Percentiles rank a stretch among this genome's conserved stretches.
Evolutionary conservation across 2,113 vertebrate genomes (phyloP).

Genomic region (Cinclus mexicanus): DNA sequence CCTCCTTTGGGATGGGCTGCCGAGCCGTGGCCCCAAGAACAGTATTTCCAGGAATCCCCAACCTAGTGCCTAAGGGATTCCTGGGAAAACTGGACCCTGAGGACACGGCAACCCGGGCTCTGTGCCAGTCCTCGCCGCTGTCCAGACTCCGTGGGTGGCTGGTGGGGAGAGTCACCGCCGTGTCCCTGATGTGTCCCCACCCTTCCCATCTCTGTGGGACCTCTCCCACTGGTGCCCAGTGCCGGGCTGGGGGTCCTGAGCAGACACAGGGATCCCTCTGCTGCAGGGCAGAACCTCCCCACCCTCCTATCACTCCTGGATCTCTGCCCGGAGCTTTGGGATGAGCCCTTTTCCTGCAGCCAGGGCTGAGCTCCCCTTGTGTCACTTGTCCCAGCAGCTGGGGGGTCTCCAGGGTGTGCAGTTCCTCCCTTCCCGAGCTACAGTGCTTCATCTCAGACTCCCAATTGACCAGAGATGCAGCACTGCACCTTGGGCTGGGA

Average conservation of each 20-base stretch:
- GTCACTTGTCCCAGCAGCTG: neutral
- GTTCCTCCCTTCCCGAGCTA: constrained; percentile 94
- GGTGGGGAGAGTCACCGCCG: rapidly evolving
- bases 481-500: constrained; percentile 98
- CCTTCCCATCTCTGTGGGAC: neutral
- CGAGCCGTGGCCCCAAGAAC: constrained; percentile 96
- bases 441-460: constrained; percentile 99
- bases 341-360: neutral
- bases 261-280: neutral
- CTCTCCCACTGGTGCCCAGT: neutral
- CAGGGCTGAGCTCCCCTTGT: neutral
- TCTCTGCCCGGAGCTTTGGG: neutral
- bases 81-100: constrained; percentile 99
- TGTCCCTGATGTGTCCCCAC: neutral
- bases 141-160: neutral
- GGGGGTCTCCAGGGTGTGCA: neutral
- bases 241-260: rapidly evolving
- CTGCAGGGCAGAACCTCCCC: neutral
- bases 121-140: neutral
- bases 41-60: constrained; percentile 99
- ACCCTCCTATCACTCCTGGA: neutral
- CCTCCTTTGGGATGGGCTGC: neutral
- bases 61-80: constrained; percentile 94
- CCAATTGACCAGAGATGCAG: constrained; percentile 99
- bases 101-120: constrained; percentile 77